These are phyloP conservation scores for Emydoidea blandingii DNA, from an alignment of 2,797 vertebrate species.

Conservation along the genomic window DNA sequence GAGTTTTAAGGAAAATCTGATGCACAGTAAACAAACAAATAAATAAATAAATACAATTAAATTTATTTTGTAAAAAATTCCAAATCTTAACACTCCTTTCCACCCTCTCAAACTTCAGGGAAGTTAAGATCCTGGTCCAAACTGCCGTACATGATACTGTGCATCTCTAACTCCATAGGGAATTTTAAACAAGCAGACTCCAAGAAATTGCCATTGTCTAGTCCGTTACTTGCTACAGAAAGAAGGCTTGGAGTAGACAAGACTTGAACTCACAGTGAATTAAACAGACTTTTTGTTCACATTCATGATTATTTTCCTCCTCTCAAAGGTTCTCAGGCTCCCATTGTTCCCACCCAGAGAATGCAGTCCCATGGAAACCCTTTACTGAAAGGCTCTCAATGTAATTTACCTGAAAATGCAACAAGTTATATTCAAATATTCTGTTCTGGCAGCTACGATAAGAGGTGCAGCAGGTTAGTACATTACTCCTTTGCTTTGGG, in stretches of 20 bases:
- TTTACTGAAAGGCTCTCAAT: not conserved
- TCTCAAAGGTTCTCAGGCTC: not conserved
- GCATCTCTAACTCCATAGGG: not conserved
- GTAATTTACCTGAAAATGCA: not conserved
- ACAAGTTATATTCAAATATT: not conserved
- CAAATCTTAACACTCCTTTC: not conserved
- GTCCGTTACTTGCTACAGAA: not conserved
- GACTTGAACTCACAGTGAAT: not conserved
- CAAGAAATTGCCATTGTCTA: not conserved
- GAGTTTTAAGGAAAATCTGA: constrained; percentile 6
- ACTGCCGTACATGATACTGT: not conserved
- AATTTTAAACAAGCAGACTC: not conserved
- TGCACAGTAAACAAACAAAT: not conserved
- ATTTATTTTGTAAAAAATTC: not conserved
- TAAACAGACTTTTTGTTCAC: not conserved
- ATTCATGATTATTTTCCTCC: not conserved
- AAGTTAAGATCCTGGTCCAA: not conserved
- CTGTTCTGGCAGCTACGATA: not conserved
- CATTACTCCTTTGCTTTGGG: not conserved
- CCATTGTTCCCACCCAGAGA: not conserved
- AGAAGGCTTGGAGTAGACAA: not conserved
- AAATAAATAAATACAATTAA: not conserved
- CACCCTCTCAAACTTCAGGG: not conserved
- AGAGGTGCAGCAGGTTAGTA: not conserved
- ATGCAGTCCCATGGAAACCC: not conserved